phyloP scores from a whole-genome alignment of 2,113 vertebrate species.

The Amphiprion ocellaris region DNA sequence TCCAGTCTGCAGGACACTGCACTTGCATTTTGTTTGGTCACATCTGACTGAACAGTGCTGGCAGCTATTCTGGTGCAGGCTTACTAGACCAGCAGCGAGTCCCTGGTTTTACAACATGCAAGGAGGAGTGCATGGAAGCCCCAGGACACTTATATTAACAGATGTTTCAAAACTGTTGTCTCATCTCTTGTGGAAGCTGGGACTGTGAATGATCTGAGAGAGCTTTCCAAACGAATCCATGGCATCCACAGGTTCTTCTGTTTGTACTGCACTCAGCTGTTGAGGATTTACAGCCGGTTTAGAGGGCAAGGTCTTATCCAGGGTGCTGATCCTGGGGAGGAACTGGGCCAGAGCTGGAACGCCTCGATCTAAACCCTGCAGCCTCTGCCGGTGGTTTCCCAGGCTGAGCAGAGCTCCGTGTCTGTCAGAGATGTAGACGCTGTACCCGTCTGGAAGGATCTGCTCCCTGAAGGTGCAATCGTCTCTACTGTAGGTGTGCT shows the following conservation, averaged over 20 bases:
- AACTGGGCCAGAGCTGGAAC: slow-evolving; percentile 89
- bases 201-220: slow-evolving; percentile 88
- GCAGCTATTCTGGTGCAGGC: background rate
- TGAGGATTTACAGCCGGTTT: background rate
- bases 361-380: slow-evolving; percentile 81
- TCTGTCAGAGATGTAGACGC: slow-evolving; percentile 87
- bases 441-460: slow-evolving; percentile 90
- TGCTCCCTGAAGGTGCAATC: slow-evolving; percentile 94
- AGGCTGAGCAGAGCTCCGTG: slow-evolving; percentile 86
- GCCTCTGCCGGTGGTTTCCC: slow-evolving; percentile 86
- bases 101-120: slow-evolving; percentile 3
- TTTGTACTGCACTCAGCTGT: slow-evolving; percentile 27
- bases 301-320: slow-evolving; percentile 65
- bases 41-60: background rate
- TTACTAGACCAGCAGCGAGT: background rate
- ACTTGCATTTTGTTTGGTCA: background rate
- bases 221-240: slow-evolving; percentile 90
- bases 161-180: background rate
- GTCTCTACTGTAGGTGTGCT: slow-evolving; percentile 87
- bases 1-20: background rate
- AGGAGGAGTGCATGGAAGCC: background rate
- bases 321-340: slow-evolving; percentile 87
- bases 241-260: slow-evolving; percentile 77
- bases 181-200: slow-evolving; percentile 92
- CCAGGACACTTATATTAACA: background rate